Percentiles rank a stretch among this genome's conserved stretches.
These are phyloP conservation scores for Pristionchus maxplancki DNA, from an alignment of 2,888 invertebrate genomes.

Conservation along the genomic window DNA sequence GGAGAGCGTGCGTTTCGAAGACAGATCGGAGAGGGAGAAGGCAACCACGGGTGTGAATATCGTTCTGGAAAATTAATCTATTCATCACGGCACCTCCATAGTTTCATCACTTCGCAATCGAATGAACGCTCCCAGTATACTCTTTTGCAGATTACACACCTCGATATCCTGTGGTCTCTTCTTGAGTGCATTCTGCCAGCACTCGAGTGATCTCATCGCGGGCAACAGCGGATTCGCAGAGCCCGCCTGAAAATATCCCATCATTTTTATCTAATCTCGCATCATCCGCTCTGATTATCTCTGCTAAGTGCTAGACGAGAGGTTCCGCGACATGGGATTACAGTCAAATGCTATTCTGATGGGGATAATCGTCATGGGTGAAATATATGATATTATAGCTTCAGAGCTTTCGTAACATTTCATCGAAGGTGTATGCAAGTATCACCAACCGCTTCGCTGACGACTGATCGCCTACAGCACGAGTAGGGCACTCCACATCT, in stretches of 20 bases:
- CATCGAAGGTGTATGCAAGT: no score
- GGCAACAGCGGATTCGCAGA: slow-evolving; percentile 72
- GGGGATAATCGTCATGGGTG: background rate
- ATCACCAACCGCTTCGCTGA: slow-evolving; percentile 70
- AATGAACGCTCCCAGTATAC: no score
- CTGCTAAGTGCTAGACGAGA: background rate
- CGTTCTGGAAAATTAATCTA: background rate
- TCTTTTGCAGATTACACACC: no score
- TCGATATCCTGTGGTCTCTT: slow-evolving; percentile 75
- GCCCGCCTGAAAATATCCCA: slow-evolving; percentile 63
- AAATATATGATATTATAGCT: background rate
- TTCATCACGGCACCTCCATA: no score
- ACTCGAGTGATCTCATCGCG: slow-evolving; percentile 75
- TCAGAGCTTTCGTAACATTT: no score
- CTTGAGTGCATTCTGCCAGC: slow-evolving; percentile 77
- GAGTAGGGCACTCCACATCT: slow-evolving; percentile 80
- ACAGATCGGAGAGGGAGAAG: slow-evolving; percentile 71
- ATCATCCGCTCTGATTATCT: background rate
- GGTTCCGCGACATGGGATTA: background rate
- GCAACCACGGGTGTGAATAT: slow-evolving; percentile 69
- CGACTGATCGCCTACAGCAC: slow-evolving; percentile 77
- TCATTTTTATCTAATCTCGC: background rate
- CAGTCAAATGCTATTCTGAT: background rate
- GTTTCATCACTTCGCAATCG: background rate
- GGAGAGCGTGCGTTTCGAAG: slow-evolving; percentile 77